These are phyloP conservation scores for Keiferia lycopersicella DNA, from an alignment of 2,888 invertebrate genomes.

Conservation along the genomic window DNA sequence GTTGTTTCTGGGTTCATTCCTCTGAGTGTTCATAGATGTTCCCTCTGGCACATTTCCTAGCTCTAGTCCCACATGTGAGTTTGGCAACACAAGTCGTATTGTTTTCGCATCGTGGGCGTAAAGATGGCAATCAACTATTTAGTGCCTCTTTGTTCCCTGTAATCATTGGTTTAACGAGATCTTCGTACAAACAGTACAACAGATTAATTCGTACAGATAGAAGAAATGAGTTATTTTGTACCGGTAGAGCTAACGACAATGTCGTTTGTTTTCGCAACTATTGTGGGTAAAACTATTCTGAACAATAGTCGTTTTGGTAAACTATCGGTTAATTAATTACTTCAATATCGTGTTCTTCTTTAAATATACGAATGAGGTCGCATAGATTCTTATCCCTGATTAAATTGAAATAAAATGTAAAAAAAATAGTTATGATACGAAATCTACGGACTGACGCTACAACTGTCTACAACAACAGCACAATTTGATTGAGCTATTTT, in stretches of 20 bases:
- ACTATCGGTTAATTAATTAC: background rate
- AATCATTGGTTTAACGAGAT: constrained; percentile 8
- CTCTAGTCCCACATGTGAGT: constrained; percentile 1
- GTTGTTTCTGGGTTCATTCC: background rate
- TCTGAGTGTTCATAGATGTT: background rate
- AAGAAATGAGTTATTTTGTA: background rate
- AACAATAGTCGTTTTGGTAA: background rate
- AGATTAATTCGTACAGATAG: constrained; percentile 4
- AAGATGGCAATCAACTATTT: constrained; percentile 30
- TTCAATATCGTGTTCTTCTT: too few species aligned
- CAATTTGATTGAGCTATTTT: too few species aligned
- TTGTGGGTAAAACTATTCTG: background rate
- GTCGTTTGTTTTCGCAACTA: background rate
- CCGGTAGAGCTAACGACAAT: background rate
- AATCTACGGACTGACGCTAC: too few species aligned
- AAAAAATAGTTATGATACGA: too few species aligned
- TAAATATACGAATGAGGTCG: too few species aligned
- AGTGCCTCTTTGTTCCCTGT: constrained; percentile 32
- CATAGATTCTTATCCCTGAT: too few species aligned
- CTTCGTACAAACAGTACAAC: background rate
- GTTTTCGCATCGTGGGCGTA: constrained; percentile 22
- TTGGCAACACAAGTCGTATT: constrained; percentile 36
- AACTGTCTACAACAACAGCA: too few species aligned
- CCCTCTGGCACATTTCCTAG: background rate
- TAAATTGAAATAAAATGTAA: too few species aligned